These are phyloP conservation scores for Garrulus glandarius DNA, from an alignment of 2,797 vertebrate species.

Conservation along the genomic window DNA sequence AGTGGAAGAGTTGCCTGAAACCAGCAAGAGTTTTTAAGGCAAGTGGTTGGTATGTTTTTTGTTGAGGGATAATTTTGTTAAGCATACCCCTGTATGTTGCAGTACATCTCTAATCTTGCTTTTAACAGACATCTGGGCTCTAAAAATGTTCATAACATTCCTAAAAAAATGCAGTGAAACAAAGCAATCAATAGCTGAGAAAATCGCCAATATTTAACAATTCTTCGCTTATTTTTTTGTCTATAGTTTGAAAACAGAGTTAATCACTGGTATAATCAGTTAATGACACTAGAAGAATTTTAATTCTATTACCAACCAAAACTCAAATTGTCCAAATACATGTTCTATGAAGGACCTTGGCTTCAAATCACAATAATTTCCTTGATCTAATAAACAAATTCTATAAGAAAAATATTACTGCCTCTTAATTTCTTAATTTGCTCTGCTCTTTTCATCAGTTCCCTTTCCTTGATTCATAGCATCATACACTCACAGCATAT, in stretches of 20 bases:
- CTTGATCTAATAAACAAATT: background rate
- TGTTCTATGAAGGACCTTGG: background rate
- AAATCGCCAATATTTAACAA: background rate
- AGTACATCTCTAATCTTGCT: background rate
- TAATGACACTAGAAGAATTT: background rate
- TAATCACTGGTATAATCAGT: background rate
- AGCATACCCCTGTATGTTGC: background rate
- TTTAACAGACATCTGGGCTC: background rate
- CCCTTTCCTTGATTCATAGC: background rate
- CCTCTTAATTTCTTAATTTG: background rate
- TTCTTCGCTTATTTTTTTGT: background rate
- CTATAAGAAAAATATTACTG: background rate
- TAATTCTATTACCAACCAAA: background rate
- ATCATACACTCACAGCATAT: background rate
- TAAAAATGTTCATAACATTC: background rate
- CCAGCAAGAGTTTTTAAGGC: background rate
- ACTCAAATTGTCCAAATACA: background rate
- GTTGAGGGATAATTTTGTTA: background rate
- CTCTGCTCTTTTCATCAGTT: background rate
- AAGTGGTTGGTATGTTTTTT: background rate
- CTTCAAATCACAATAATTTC: background rate
- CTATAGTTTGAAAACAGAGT: background rate
- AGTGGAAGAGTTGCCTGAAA: background rate
- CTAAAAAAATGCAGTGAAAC: background rate
- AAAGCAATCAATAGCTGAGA: background rate